phyloP scores from a whole-genome alignment of 2,113 vertebrate genomes.

The Garra rufa region DNA sequence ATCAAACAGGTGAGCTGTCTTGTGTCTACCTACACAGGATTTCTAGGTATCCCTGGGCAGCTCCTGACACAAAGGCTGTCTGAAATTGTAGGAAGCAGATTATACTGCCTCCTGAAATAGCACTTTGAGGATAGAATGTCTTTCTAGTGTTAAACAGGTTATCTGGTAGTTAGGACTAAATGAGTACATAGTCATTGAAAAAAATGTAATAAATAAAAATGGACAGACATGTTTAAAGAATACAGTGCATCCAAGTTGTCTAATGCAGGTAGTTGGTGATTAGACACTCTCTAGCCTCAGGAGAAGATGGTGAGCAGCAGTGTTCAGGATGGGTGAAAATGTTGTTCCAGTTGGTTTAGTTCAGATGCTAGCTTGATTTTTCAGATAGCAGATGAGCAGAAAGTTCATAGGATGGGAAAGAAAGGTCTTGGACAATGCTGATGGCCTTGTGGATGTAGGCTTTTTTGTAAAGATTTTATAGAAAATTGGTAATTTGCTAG shows the following conservation, averaged over 20 bases:
- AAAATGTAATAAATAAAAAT: too few species aligned
- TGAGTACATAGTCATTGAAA: not conserved
- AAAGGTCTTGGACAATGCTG: too few species aligned
- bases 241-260: not conserved
- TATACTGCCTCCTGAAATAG: not conserved
- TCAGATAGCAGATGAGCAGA: not conserved
- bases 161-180: not conserved
- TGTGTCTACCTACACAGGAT: not conserved
- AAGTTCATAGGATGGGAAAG: too few species aligned
- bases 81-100: constrained; percentile 2
- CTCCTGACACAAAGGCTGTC: not conserved
- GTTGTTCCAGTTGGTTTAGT: not conserved
- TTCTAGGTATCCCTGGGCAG: not conserved
- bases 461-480: not conserved
- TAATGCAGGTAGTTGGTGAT: not conserved
- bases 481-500: not conserved
- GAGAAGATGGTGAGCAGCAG: not conserved
- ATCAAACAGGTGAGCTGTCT: not conserved
- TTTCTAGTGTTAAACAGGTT: not conserved
- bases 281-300: not conserved
- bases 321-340: not conserved
- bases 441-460: too few species aligned
- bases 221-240: not conserved
- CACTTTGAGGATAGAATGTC: not conserved
- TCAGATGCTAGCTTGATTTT: not conserved